Percentiles rank a stretch among this genome's conserved stretches.
Conservation (phyloP, 2,113 vertebrate species). For the Platysternon megacephalum region DNA sequence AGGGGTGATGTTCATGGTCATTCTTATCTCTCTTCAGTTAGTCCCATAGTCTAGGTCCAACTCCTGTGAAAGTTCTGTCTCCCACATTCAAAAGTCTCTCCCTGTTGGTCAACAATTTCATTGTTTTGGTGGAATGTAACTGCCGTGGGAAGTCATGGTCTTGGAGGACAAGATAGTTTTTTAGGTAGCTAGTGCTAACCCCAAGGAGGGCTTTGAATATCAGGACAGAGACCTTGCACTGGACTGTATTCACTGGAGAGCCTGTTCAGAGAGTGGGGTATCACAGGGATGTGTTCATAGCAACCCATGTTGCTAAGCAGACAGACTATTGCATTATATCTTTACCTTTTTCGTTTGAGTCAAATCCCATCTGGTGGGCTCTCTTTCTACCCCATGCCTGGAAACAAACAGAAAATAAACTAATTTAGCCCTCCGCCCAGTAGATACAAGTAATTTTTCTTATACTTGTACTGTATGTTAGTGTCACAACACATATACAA, state of each 20-base stretch:
- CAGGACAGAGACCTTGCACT: background rate
- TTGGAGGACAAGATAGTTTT: background rate
- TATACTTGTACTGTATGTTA: background rate
- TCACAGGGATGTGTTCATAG: background rate
- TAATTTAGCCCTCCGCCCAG: background rate
- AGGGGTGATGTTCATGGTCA: background rate
- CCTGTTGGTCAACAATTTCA: background rate
- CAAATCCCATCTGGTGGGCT: background rate
- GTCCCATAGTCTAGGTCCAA: background rate
- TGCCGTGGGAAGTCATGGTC: background rate
- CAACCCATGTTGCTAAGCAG: conserved; percentile 8
- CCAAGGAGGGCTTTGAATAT: fast-evolving
- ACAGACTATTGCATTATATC: background rate
- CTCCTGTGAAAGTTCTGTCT: background rate
- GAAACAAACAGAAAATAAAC: background rate
- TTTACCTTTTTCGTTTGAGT: background rate
- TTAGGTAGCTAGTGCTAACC: background rate
- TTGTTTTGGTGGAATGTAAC: background rate
- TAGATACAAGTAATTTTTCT: background rate
- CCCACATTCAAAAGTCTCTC: background rate
- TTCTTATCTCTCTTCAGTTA: fast-evolving
- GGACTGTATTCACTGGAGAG: fast-evolving
- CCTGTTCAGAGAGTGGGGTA: background rate
- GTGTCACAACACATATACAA: background rate
- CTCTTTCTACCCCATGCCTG: background rate